Evolutionary conservation across 2,113 vertebrate species (phyloP).

Genomic region (Eulemur rufifrons): DNA sequence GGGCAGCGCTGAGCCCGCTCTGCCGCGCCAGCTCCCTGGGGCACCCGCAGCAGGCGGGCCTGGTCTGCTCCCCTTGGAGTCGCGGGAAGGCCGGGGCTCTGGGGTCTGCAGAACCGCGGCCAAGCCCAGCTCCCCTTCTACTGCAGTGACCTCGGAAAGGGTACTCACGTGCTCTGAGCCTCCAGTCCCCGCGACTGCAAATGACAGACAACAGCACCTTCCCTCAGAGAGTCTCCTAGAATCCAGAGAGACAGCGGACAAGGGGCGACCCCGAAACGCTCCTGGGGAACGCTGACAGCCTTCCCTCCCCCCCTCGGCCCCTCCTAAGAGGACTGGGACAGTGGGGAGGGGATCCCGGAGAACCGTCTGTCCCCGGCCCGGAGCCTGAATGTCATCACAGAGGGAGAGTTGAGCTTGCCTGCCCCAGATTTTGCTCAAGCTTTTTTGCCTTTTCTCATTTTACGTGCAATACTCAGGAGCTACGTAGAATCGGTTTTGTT

Average conservation of each 20-base stretch:
- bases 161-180: too few species aligned
- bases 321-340: background rate
- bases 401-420: too few species aligned
- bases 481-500: background rate
- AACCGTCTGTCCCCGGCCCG: background rate
- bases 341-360: background rate
- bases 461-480: background rate
- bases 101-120: background rate
- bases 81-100: rapidly evolving
- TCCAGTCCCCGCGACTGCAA: background rate
- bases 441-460: background rate
- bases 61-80: rapidly evolving
- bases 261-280: rapidly evolving
- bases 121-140: rapidly evolving
- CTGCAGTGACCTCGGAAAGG: rapidly evolving
- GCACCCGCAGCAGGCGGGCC: background rate
- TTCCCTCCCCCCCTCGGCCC: background rate
- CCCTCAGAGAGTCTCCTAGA: background rate
- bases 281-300: rapidly evolving
- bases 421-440: background rate
- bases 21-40: too few species aligned
- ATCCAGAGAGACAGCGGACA: too few species aligned
- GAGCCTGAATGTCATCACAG: too few species aligned
- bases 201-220: background rate
- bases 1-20: too few species aligned